phyloP scores from a whole-genome alignment of 2,797 vertebrate genomes.

The Leucoraja ocellata region DNA sequence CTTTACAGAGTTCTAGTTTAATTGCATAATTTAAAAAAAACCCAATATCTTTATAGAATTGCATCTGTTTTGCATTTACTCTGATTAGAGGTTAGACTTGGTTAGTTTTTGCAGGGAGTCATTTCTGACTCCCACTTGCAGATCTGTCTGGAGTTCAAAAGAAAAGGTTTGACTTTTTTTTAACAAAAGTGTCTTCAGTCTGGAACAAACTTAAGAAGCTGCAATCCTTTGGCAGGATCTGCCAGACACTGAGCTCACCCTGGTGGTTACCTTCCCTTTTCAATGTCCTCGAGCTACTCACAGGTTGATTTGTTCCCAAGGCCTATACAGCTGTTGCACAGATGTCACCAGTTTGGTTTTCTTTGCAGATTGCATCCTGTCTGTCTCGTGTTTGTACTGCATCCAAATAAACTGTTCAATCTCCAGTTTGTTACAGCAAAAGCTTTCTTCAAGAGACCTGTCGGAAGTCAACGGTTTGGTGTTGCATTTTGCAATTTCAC shows the following conservation, averaged over 20 bases:
- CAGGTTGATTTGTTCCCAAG: background rate
- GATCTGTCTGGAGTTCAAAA: constrained; percentile 5
- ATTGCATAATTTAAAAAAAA: background rate
- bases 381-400: background rate
- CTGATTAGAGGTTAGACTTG: constrained; percentile 8
- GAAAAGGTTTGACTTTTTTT: background rate
- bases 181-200: background rate
- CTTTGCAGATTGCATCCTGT: background rate
- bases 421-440: background rate
- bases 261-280: background rate
- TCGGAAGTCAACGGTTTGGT: background rate
- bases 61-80: constrained; percentile 27
- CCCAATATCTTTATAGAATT: background rate
- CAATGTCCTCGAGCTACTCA: background rate
- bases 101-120: constrained; percentile 9
- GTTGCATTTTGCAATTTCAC: background rate
- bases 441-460: background rate
- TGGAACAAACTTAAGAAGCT: background rate
- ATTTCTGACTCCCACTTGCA: constrained; percentile 14
- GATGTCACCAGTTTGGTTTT: background rate
- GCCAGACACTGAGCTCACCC: background rate
- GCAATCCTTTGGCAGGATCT: background rate
- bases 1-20: background rate
- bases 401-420: background rate
- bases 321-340: background rate